These are phyloP conservation scores for Yasuhikotakia modesta DNA, from an alignment of 2,797 vertebrate species.

Conservation along the genomic window DNA sequence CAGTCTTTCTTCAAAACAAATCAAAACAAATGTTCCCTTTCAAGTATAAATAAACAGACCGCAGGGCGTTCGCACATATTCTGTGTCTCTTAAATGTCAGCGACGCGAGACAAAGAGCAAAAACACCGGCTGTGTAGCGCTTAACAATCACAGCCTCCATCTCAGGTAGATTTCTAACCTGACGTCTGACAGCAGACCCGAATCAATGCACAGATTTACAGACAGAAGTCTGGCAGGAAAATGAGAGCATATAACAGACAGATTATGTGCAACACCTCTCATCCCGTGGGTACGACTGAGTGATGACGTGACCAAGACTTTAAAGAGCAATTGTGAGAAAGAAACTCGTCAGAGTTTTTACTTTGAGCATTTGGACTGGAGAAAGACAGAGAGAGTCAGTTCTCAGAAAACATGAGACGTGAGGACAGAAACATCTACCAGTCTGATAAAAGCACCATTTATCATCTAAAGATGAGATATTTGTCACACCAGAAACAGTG, in stretches of 20 bases:
- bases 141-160: conserved; percentile 33
- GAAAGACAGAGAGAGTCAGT: too few species aligned
- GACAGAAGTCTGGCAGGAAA: conserved; percentile 24
- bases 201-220: conserved; percentile 23
- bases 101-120: not conserved
- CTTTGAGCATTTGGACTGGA: too few species aligned
- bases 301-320: conserved; percentile 10
- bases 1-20: not conserved
- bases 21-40: conserved; percentile 27
- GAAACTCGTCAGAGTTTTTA: too few species aligned
- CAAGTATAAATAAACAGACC: conserved; percentile 43
- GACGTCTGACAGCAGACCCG: not conserved
- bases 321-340: too few species aligned
- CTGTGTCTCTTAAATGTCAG: conserved; percentile 3
- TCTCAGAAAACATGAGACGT: too few species aligned
- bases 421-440: too few species aligned
- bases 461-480: conserved; percentile 13
- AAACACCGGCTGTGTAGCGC: conserved; percentile 10
- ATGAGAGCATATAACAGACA: conserved; percentile 6
- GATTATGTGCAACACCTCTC: conserved; percentile 24
- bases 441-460: conserved; percentile 8
- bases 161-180: not conserved
- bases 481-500: conserved; percentile 6
- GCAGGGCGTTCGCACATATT: conserved; percentile 21
- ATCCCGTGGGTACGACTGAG: conserved; percentile 35